Evolutionary conservation across 2,888 invertebrate species (phyloP).

Genomic region (Ypsolopha sequella): DNA sequence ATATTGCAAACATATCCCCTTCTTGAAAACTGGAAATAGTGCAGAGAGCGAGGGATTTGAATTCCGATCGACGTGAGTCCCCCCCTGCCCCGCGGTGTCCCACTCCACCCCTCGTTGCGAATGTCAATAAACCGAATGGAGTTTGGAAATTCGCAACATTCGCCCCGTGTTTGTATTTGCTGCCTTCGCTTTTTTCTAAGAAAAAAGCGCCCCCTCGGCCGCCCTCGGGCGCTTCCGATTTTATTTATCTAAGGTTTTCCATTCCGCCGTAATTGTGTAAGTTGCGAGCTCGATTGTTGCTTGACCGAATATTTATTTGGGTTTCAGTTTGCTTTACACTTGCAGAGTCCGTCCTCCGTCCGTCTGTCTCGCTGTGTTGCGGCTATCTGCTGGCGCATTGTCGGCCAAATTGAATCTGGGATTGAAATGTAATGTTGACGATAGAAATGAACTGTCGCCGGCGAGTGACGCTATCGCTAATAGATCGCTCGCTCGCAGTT

Average conservation of each 20-base stretch:
- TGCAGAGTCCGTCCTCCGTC: constrained; percentile 15
- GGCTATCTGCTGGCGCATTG: constrained; percentile 24
- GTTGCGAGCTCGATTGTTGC: constrained; percentile 62
- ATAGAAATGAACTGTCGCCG: constrained; percentile 53
- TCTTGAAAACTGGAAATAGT: constrained; percentile 67
- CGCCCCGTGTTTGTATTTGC: constrained; percentile 58
- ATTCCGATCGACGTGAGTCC: constrained; percentile 23
- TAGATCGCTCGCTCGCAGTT: constrained; percentile 37
- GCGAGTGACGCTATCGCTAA: constrained; percentile 63
- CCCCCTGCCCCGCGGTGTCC: constrained; percentile 15
- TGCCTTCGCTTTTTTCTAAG: constrained; percentile 52
- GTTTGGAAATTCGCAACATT: constrained; percentile 65
- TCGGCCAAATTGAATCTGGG: constrained; percentile 58
- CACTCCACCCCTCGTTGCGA: constrained; percentile 13
- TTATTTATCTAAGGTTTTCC: constrained; percentile 68
- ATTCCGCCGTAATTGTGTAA: constrained; percentile 64
- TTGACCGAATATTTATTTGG: constrained; percentile 68
- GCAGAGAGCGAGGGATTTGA: constrained; percentile 48
- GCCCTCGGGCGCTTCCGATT: constrained; percentile 47
- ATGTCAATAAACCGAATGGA: constrained; percentile 65
- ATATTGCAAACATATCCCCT: constrained; percentile 66
- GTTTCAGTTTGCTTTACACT: constrained; percentile 55
- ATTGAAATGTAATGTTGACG: constrained; percentile 61
- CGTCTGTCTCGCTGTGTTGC: constrained; percentile 11
- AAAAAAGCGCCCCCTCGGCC: constrained; percentile 24